These are phyloP conservation scores for Centropyge bicolor DNA, from an alignment of 2,797 vertebrate genomes.

Conservation along the genomic window DNA sequence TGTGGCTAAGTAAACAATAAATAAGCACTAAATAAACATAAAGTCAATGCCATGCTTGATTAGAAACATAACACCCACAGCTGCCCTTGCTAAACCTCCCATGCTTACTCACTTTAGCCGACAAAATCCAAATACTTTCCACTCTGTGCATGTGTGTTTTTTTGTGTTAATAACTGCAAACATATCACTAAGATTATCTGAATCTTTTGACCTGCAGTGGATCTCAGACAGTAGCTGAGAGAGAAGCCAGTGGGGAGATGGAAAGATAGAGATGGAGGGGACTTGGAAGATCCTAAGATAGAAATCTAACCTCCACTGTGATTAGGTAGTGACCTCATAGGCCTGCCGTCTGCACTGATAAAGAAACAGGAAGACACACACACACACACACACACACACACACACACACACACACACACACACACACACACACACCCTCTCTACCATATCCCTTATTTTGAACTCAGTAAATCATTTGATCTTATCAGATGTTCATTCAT, in stretches of 20 bases:
- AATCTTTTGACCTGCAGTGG: conserved; percentile 19
- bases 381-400: conserved; percentile 16
- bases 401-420: conserved; percentile 34
- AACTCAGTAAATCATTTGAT: conserved; percentile 70
- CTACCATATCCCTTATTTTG: conserved; percentile 49
- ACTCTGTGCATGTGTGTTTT: not conserved
- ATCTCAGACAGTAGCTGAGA: conserved; percentile 57
- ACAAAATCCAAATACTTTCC: conserved; percentile 25
- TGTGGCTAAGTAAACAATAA: conserved; percentile 75
- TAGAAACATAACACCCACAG: conserved; percentile 57
- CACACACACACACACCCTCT: conserved; percentile 21
- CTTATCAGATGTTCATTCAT: conserved; percentile 65
- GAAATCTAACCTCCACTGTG: conserved; percentile 78
- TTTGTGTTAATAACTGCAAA: conserved; percentile 42
- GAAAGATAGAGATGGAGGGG: conserved; percentile 46
- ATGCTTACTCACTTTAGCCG: conserved; percentile 37
- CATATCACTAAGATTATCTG: conserved; percentile 47
- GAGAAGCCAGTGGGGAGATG: conserved; percentile 54
- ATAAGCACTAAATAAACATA: conserved; percentile 76
- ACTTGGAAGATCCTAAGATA: conserved; percentile 64
- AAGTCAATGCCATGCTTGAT: conserved; percentile 69
- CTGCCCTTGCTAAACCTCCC: conserved; percentile 53
- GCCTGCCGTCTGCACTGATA: conserved; percentile 71
- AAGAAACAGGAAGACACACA: conserved; percentile 48
- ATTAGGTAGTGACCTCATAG: conserved; percentile 74